Percentiles rank a stretch among this genome's conserved stretches.
Conservation (phyloP, 2,888 invertebrate genomes). For the Dendrolimus houi region DNA sequence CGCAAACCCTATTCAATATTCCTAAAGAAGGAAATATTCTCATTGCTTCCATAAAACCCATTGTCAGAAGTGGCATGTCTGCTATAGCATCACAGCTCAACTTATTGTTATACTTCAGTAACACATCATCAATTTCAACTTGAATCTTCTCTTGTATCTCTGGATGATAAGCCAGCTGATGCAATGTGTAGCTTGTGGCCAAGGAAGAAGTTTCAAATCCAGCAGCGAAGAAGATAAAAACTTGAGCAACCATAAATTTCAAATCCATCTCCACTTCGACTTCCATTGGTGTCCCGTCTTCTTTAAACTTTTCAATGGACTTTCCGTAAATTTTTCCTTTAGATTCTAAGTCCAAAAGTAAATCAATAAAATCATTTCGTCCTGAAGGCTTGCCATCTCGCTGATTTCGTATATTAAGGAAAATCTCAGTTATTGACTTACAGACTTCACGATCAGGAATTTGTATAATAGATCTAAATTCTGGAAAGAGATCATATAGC, state of each 20-base stretch:
- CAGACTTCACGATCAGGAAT: conserved; percentile 17
- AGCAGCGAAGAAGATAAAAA: conserved; percentile 53
- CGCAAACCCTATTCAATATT: conserved; percentile 36
- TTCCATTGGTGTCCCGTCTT: conserved; percentile 32
- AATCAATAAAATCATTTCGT: conserved; percentile 42
- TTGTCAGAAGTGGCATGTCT: conserved; percentile 37
- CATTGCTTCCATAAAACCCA: conserved; percentile 43
- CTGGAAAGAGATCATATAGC: conserved; percentile 36
- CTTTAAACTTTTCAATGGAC: conserved; percentile 33
- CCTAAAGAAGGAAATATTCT: conserved; percentile 44
- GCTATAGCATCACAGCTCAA: conserved; percentile 44
- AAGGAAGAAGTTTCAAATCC: conserved; percentile 66
- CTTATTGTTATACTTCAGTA: conserved; percentile 37
- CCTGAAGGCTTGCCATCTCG: conserved; percentile 39
- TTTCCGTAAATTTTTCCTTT: conserved; percentile 42
- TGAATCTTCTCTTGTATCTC: conserved; percentile 46
- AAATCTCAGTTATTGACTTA: conserved; percentile 21
- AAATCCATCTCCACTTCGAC: conserved; percentile 38
- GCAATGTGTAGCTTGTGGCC: conserved; percentile 46
- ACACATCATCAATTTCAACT: conserved; percentile 43
- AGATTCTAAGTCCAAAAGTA: conserved; percentile 32
- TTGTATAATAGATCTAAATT: conserved; percentile 18
- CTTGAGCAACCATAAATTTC: conserved; percentile 36
- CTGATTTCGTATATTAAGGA: conserved; percentile 31
- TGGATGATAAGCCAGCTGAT: conserved; percentile 50